phyloP scores from a whole-genome alignment of 1,140 invertebrate species.

The Paraescarpia echinospica region DNA sequence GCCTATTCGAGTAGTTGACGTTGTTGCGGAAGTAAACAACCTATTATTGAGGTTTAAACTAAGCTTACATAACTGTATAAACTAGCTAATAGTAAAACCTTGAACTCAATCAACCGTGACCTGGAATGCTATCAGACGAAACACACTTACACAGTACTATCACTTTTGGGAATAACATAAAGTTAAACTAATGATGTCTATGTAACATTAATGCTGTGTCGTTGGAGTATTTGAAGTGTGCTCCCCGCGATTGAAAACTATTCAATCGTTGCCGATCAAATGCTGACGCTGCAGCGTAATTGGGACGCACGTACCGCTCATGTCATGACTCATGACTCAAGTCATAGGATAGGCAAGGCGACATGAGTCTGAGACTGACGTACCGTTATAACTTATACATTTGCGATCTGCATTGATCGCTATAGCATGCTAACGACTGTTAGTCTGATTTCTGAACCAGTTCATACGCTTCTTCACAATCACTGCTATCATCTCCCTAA shows the following conservation, averaged over 20 bases:
- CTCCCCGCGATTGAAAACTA: background rate
- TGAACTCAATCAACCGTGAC: background rate
- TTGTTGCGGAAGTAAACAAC: too few relatives aligned
- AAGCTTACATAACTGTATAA: background rate
- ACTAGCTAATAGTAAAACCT: background rate
- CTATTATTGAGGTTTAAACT: too few relatives aligned
- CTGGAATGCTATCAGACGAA: background rate
- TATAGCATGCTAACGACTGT: background rate
- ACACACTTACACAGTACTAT: background rate
- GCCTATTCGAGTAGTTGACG: too few relatives aligned
- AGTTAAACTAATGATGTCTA: background rate
- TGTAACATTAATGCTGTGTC: background rate
- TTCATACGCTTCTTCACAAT: background rate
- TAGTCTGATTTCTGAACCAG: background rate
- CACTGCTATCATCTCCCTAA: background rate
- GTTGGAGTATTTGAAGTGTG: background rate
- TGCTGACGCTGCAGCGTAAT: background rate
- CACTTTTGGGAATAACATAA: background rate
- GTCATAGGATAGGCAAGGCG: background rate
- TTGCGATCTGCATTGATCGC: background rate
- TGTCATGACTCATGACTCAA: background rate
- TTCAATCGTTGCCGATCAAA: background rate
- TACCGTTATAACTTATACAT: background rate
- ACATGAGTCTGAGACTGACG: background rate
- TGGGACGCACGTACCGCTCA: background rate